Base-by-base conservation (phyloP, 1,140 invertebrate species). In the Aleiodes sp. region DNA sequence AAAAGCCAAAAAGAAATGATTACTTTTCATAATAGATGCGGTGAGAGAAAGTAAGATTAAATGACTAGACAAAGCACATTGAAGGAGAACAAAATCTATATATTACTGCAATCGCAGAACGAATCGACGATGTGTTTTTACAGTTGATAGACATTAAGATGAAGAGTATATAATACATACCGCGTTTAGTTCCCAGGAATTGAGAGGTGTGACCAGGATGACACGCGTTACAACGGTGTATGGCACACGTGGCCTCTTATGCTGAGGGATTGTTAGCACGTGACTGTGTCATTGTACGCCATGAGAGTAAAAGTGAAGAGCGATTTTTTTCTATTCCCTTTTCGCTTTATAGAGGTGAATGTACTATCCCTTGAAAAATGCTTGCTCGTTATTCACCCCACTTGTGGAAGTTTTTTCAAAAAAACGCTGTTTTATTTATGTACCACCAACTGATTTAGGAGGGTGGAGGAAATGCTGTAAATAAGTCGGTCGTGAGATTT, bases 211-310 rank as follows among this genome's bases (percentile, higher is more conserved):
- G 72, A 72, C 67, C 66, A 61, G 72, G 57, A 31, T 56, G 74
- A 75, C 76, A 77, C 76, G 76, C 76, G 76, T 74, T 76, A 52
- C 66, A 68, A 46, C 67, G 64, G 70, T 62, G 73, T 21, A 9
- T 10, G 19, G 46, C 19, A 60, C 76, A 77, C 75, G 71, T 68
- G 73, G 68, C 71, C 41, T 64, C 73, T 72, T 66, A 63, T 19
- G 10, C 65, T 39, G 28, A 69, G 59, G 71, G 76, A 70, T 73
- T 73, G 71, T 73, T 76, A 76, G 76, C 76, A 77, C 76, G 75
- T 75, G 76, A 75, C 74, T 73, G 71, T 70, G 70, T 73, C 73
- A 77, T 77, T 76, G 75, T 75, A 61, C 61, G 69, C 65, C 70
- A 67, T 60, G 46, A 70, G 65, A 72, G 71, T 56, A 70, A 56